phyloP scores from a whole-genome alignment of 2,888 invertebrate species.

The Phyto melanocephala region DNA sequence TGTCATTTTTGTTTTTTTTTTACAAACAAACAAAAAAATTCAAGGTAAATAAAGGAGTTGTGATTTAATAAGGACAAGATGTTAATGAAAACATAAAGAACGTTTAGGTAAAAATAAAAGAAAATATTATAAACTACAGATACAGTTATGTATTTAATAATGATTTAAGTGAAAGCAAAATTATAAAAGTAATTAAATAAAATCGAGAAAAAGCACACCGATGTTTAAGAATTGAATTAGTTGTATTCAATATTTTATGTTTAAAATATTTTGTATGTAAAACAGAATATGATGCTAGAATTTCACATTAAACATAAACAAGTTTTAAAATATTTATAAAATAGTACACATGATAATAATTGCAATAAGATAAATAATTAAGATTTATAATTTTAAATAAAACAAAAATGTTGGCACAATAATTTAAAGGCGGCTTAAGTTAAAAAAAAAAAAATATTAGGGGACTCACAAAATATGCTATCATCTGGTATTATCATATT shows the following conservation, averaged over 20 bases:
- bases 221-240: background rate
- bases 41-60: slow-evolving; percentile 8
- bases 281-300: background rate
- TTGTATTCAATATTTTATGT: background rate
- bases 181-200: background rate
- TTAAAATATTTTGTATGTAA: background rate
- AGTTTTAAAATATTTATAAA: background rate
- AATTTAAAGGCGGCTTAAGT: background rate
- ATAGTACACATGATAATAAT: background rate
- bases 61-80: no score
- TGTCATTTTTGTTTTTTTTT: slow-evolving; percentile 9
- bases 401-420: background rate
- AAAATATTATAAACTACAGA: background rate
- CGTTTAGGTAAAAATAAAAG: background rate
- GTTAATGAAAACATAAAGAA: slow-evolving; percentile 7
- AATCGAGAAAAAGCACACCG: slow-evolving; percentile 24
- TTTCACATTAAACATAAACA: background rate
- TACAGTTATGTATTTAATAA: background rate
- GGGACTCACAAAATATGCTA: no score
- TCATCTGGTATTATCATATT: no score
- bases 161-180: background rate
- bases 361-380: background rate
- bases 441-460: background rate
- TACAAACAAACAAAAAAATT: slow-evolving; percentile 13
- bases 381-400: background rate